Conservation (phyloP, 1,140 invertebrate species). For the Aphelenchoides besseyi region DNA sequence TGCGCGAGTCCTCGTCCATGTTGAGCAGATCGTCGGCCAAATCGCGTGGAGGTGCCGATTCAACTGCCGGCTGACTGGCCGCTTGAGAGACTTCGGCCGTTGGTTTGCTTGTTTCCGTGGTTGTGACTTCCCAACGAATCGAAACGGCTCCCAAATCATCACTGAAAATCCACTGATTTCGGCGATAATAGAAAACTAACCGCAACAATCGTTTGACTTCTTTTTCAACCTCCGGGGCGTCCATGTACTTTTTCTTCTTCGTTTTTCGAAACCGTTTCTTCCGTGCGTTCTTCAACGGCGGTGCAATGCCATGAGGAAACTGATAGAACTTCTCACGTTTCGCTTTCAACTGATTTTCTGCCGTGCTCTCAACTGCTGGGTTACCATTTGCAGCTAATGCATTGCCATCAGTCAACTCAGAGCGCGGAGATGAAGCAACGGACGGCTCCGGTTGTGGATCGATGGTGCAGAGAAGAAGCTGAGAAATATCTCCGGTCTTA, state of each 20-base stretch:
- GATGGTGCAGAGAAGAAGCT: slow-evolving; percentile 49
- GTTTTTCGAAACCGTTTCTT: slow-evolving; percentile 57
- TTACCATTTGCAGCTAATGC: background rate
- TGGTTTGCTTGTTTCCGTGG: background rate
- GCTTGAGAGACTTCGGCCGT: background rate
- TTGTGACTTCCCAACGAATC: background rate
- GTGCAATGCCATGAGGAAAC: slow-evolving; percentile 55
- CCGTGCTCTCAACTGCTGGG: background rate
- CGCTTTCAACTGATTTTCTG: slow-evolving; percentile 19
- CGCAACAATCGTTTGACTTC: slow-evolving; percentile 57
- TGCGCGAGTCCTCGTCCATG: background rate
- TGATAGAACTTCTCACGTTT: slow-evolving; percentile 47
- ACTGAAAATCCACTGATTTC: background rate
- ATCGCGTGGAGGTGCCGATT: background rate
- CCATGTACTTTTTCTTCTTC: slow-evolving; percentile 62
- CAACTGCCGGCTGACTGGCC: background rate
- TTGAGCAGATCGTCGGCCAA: background rate
- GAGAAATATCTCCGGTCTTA: slow-evolving; percentile 56
- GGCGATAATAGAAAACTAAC: slow-evolving; percentile 10
- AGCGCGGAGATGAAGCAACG: background rate
- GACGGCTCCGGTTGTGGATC: slow-evolving; percentile 20
- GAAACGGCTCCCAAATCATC: background rate
- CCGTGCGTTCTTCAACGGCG: slow-evolving; percentile 55
- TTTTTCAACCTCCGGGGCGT: slow-evolving; percentile 57
- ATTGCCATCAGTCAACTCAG: slow-evolving; percentile 4